phyloP scores from a whole-genome alignment of 2,888 invertebrate genomes.

The Epicampocera succincta region DNA sequence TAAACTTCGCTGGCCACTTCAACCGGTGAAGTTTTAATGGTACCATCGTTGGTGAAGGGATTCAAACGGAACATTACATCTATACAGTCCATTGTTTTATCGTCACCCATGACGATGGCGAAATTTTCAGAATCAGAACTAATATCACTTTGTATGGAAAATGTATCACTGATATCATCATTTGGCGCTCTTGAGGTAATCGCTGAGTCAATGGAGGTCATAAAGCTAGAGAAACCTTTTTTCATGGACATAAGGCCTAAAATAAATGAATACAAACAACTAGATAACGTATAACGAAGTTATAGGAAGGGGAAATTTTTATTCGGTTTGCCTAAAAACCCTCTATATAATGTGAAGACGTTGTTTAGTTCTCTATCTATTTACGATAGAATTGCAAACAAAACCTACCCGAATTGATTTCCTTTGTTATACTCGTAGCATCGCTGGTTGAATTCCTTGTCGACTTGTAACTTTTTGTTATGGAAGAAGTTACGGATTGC shows the following conservation, averaged over 20 bases:
- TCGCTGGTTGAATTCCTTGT: slow-evolving; percentile 77
- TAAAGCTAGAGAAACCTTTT: slow-evolving; percentile 90
- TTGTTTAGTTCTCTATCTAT: too few relatives aligned
- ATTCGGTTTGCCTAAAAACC: too few relatives aligned
- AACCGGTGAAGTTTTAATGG: slow-evolving; percentile 82
- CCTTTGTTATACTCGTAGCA: slow-evolving; percentile 81
- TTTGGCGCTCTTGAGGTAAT: slow-evolving; percentile 85
- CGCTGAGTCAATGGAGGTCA: slow-evolving; percentile 93
- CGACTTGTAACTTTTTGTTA: slow-evolving; percentile 80
- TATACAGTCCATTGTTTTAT: slow-evolving; percentile 86
- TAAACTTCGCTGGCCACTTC: slow-evolving; percentile 93
- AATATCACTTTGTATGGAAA: slow-evolving; percentile 90
- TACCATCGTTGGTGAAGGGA: slow-evolving; percentile 82
- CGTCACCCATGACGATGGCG: slow-evolving; percentile 87
- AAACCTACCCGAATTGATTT: slow-evolving; percentile 83
- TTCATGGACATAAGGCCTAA: slow-evolving; percentile 88
- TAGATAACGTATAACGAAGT: too few relatives aligned
- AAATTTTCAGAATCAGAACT: slow-evolving; percentile 94
- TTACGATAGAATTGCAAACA: too few relatives aligned
- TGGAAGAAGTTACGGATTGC: slow-evolving; percentile 77
- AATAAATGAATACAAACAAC: not conserved
- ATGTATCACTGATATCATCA: slow-evolving; percentile 89
- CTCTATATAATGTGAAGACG: too few relatives aligned
- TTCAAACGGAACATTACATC: slow-evolving; percentile 86
- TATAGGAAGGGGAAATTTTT: too few relatives aligned